These are phyloP conservation scores for Amphipyra berbera DNA, from an alignment of 2,888 invertebrate species.

Conservation along the genomic window DNA sequence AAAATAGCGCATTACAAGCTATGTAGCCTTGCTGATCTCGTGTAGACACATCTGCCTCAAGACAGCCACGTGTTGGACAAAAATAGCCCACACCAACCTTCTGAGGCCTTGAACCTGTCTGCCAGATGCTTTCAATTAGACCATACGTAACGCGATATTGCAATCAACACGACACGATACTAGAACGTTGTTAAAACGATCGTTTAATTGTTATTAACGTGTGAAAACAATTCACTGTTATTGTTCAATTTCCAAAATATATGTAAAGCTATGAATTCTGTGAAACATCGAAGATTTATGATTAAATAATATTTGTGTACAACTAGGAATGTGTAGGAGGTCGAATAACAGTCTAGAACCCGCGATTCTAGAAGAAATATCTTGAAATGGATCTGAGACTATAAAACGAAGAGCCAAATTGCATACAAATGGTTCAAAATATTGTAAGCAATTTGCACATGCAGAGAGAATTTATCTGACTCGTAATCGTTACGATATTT, in stretches of 20 bases:
- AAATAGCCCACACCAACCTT: constrained; percentile 60
- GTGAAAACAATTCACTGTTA: constrained; percentile 17
- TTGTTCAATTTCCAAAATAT: constrained; percentile 22
- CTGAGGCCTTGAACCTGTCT: constrained; percentile 53
- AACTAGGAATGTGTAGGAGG: constrained; percentile 1
- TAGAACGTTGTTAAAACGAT: constrained; percentile 14
- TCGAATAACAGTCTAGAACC: constrained; percentile 2
- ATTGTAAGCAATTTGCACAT: constrained; percentile 10
- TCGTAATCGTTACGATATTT: too few species aligned
- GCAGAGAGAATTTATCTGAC: background rate
- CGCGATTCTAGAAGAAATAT: constrained; percentile 10
- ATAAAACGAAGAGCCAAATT: constrained; percentile 14
- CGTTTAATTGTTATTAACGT: constrained; percentile 14
- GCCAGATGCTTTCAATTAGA: constrained; percentile 47
- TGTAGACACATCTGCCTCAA: constrained; percentile 32
- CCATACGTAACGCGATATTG: constrained; percentile 30
- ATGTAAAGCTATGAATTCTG: constrained; percentile 7
- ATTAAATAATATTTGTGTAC: constrained; percentile 12
- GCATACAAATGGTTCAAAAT: constrained; percentile 5
- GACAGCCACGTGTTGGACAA: constrained; percentile 42
- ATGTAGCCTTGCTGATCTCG: constrained; percentile 46
- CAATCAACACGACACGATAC: constrained; percentile 26
- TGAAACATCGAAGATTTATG: constrained; percentile 5
- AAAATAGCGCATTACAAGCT: constrained; percentile 46
- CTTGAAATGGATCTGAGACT: constrained; percentile 6